Evolutionary conservation across 2,888 invertebrate genomes (phyloP), one percentile per base, ranked within the genome.

Genomic region (Amphipoea oculea): DNA sequence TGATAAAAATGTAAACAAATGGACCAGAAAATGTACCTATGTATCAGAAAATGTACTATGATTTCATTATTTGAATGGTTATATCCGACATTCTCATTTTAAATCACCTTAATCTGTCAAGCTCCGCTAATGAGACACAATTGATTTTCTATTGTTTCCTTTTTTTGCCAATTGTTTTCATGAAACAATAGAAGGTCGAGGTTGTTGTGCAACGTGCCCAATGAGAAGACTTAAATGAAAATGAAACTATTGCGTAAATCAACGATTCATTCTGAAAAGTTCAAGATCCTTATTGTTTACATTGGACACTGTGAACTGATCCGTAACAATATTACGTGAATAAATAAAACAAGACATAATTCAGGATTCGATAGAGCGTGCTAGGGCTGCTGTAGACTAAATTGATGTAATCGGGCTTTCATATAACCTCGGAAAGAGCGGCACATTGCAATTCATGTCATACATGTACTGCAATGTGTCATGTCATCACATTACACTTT

Each of bases 401-500:
- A 45, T 40, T 71, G n/a, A 57, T 42, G 54, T 85, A 40, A 51
- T 60, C 57, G 17, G 17, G 23, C 60, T 66, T 71, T 42, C 29
- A 51, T 69, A 60, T 40, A 36, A 81, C 51, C 48, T 45, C 42
- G 14, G 51, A 54, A 85, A 69, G 11, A 51, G 80, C 68, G 81
- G 45, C 73, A 82, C 73, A 85, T 65, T 69, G 73, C 68, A 69
- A 40, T 51, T 45, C 48, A 72, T 63, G 84, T 81, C 68, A 51
- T 36, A 60, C 69, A 85, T 65, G 45, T 12, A n/a, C 48, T 65
- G 69, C 81, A 85, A 60, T 81, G 85, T 66, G 69, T 29, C 81
- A 40, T 85, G 68, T 74, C 67, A 76, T 84, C 76, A 87, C 72
- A 84, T 73, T 71, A 76, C 72, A 71, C 62, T 76, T 77, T 60